Evolutionary conservation across 2,888 invertebrate species (phyloP).

Genomic region (Campoplex nolae): DNA sequence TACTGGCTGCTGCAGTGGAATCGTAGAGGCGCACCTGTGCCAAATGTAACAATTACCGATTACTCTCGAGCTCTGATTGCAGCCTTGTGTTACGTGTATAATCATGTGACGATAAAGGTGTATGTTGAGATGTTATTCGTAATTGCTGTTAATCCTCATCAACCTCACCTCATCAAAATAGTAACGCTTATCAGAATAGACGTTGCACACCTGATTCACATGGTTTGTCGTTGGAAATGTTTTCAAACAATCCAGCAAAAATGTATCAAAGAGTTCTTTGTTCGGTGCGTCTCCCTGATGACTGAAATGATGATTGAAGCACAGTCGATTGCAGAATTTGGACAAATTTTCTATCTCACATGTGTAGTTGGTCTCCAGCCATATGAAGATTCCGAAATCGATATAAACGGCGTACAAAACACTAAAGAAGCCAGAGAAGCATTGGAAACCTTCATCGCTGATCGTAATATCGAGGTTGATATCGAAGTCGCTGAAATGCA

Average conservation of each 20-base stretch:
- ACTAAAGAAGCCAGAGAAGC: background rate
- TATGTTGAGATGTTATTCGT: conserved; percentile 51
- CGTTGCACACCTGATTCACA: too few relatives aligned
- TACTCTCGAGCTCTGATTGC: conserved; percentile 61
- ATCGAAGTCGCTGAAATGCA: background rate
- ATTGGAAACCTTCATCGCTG: background rate
- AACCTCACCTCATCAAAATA: background rate
- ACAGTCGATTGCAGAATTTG: background rate
- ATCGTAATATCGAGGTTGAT: background rate
- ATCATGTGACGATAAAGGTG: conserved; percentile 49
- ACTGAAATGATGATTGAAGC: conserved; percentile 30
- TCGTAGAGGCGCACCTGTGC: conserved; percentile 7
- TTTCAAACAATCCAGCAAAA: background rate
- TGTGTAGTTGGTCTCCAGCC: conserved; percentile 17
- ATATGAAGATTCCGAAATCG: conserved; percentile 11
- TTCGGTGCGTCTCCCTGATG: conserved; percentile 54
- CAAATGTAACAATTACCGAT: conserved; percentile 15
- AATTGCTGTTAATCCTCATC: background rate
- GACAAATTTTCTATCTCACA: background rate
- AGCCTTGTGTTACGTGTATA: conserved; percentile 62
- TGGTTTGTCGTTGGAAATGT: too few relatives aligned
- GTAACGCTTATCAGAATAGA: background rate
- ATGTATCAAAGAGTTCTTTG: conserved; percentile 58
- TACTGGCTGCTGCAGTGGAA: conserved; percentile 23
- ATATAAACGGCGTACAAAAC: background rate